Percentiles rank a stretch among this genome's conserved stretches.
Conservation (phyloP, 2,888 invertebrate genomes). For the Venusia cambrica region DNA sequence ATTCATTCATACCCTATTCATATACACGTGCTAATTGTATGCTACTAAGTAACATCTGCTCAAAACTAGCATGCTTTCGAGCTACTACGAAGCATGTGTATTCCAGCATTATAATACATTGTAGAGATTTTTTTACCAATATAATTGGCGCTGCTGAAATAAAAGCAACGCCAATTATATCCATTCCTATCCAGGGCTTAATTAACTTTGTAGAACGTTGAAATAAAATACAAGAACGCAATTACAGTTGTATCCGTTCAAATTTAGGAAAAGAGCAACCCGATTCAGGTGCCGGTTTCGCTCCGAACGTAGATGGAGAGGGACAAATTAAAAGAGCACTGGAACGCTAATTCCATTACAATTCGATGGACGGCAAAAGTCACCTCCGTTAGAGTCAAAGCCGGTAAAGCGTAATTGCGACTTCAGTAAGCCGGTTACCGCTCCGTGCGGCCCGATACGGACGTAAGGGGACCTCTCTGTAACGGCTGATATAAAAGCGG, state of each 20-base stretch:
- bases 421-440: constrained; percentile 78
- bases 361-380: constrained; percentile 79
- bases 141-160: too few relatives aligned
- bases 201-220: constrained; percentile 14
- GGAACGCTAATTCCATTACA: constrained; percentile 79
- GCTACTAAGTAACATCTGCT: too few relatives aligned
- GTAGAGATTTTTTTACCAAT: constrained; percentile 8
- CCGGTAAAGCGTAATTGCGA: constrained; percentile 80
- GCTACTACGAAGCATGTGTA: too few relatives aligned
- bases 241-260: constrained; percentile 27
- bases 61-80: too few relatives aligned
- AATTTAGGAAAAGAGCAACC: constrained; percentile 36
- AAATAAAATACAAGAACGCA: constrained; percentile 18
- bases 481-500: constrained; percentile 80
- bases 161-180: constrained; percentile 5
- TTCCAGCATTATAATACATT: too few relatives aligned
- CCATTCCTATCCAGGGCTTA: constrained; percentile 9
- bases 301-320: constrained; percentile 63
- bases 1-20: too few relatives aligned
- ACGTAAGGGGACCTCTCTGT: constrained; percentile 76
- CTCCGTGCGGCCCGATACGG: constrained; percentile 75
- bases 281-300: constrained; percentile 53
- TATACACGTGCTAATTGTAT: too few relatives aligned
- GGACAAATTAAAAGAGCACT: constrained; percentile 76
- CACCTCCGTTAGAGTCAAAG: constrained; percentile 73